Conservation (phyloP, 2,797 vertebrate species). For the Silurus aristotelis region DNA sequence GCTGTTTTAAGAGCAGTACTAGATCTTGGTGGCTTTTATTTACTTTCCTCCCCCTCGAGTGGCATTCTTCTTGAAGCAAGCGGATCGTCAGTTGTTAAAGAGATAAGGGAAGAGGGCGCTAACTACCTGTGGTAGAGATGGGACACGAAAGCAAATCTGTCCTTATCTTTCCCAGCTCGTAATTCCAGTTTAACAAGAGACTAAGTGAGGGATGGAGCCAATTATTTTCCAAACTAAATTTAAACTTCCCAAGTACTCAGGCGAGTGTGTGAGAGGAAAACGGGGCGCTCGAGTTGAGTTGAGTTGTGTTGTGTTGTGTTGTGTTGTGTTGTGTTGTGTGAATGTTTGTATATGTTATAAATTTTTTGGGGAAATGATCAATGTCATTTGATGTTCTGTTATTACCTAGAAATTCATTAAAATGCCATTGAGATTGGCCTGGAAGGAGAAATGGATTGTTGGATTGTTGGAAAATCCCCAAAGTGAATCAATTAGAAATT, state of each 20-base stretch:
- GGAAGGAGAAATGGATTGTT: neutral
- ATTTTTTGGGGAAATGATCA: neutral
- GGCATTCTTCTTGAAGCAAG: conserved; percentile 8
- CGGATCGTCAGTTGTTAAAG: conserved; percentile 14
- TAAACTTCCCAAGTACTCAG: neutral
- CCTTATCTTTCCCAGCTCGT: neutral
- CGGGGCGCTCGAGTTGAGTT: neutral
- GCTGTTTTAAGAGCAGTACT: conserved; percentile 18
- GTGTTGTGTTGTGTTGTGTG: neutral
- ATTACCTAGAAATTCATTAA: conserved; percentile 25
- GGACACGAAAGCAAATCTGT: neutral
- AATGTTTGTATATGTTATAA: neutral
- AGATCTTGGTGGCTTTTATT: conserved; percentile 33
- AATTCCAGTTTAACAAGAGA: neutral
- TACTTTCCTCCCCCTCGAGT: conserved; percentile 21
- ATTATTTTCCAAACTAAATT: neutral
- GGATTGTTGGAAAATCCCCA: neutral
- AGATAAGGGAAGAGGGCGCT: neutral
- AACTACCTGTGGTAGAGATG: neutral
- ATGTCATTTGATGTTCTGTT: neutral
- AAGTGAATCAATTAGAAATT: neutral
- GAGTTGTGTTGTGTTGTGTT: too few species aligned
- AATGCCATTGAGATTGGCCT: neutral
- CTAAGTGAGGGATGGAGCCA: neutral
- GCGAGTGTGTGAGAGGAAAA: neutral